Percentiles rank a stretch among this genome's conserved stretches.
Evolutionary conservation across 2,113 vertebrate species (phyloP).

Genomic region (Rhinichthys klamathensis): DNA sequence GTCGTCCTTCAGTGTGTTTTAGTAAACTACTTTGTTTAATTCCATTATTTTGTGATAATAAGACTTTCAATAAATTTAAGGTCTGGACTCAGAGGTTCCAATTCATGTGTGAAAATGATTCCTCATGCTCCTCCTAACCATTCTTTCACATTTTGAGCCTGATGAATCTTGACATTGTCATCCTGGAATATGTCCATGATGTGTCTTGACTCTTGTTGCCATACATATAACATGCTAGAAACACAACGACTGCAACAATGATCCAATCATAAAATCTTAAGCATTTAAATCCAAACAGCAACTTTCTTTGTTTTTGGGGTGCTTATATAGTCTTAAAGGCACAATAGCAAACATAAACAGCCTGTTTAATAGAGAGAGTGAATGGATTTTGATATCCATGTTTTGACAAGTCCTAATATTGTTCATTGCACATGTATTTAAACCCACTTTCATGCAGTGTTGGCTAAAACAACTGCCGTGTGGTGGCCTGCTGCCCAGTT

Average conservation of each 20-base stretch:
- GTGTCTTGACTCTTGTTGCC: too few species aligned
- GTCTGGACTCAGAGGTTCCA: too few species aligned
- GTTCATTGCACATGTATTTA: background rate
- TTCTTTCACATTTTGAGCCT: too few species aligned
- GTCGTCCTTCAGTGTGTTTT: background rate
- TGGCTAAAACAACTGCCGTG: background rate
- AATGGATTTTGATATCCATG: background rate
- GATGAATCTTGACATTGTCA: too few species aligned
- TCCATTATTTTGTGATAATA: background rate
- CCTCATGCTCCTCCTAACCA: too few species aligned
- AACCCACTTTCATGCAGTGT: background rate
- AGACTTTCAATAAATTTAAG: background rate
- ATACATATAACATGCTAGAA: too few species aligned
- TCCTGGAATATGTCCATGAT: too few species aligned
- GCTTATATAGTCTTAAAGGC: background rate
- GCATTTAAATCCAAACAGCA: too few species aligned
- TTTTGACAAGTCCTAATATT: background rate
- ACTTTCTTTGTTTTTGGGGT: too few species aligned
- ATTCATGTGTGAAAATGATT: too few species aligned
- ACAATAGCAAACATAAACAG: background rate
- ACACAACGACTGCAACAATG: too few species aligned
- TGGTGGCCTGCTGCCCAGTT: background rate
- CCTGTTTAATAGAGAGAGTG: background rate
- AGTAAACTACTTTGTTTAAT: background rate
- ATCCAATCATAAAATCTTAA: too few species aligned